phyloP scores from a whole-genome alignment of 2,113 vertebrate species.

The Daubentonia madagascariensis region DNA sequence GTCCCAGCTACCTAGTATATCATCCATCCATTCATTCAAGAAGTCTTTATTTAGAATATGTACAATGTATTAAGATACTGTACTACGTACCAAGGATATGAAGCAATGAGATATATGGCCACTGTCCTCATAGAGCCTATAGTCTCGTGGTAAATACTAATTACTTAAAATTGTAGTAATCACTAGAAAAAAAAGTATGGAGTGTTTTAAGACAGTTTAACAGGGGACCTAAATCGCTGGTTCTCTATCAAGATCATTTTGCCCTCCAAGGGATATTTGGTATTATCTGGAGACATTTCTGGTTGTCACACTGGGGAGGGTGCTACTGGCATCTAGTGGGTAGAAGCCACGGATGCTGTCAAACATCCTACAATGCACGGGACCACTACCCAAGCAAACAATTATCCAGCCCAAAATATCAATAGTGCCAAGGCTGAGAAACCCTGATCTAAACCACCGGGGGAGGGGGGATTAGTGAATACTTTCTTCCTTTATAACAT shows the following conservation, averaged over 20 bases:
- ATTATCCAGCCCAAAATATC: neutral
- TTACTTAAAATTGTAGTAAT: neutral
- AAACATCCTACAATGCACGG: neutral
- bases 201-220: neutral
- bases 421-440: neutral
- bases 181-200: neutral
- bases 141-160: neutral
- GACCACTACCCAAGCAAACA: neutral
- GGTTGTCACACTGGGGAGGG: neutral
- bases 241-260: neutral
- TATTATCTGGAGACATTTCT: neutral
- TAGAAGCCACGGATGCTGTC: neutral
- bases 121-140: neutral
- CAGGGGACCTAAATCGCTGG: neutral
- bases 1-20: neutral
- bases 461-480: neutral
- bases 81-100: neutral
- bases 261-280: neutral
- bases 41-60: neutral
- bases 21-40: neutral
- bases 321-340: neutral
- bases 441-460: neutral
- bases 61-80: neutral
- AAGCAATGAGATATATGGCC: neutral
- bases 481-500: neutral